Evolutionary conservation across 2,797 vertebrate genomes (phyloP), one percentile per base, ranked within the genome.

Genomic region (Epinephelus awoara): DNA sequence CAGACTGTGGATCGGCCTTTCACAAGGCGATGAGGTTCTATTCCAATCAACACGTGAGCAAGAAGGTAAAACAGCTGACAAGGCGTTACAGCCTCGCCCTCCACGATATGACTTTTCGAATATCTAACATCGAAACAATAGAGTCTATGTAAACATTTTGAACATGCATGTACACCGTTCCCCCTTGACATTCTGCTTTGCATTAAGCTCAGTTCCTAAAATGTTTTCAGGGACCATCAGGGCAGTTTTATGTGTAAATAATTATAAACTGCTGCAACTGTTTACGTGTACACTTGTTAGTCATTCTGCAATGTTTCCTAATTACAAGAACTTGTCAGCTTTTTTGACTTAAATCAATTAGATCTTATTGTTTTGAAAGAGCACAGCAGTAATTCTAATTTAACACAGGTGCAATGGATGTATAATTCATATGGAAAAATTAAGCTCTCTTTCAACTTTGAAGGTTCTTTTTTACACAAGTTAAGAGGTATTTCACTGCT

Each of bases 91-190:
- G 27, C 14, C 67, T 44, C 75, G 18, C 19, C 72, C 72, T 6
- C 89, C 83, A 57, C 82, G 82, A 68, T 81, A 92, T 49, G 81
- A 64, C 50, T 89, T 51, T 81, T 87, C 6, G 34, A 46, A 19
- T n/a, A 27, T 34, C 11, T 66, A 72, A 72, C 19, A n/a, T 5
- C 2, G 14, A 10, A 21, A 47, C 49, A 29, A 50, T 44, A 25
- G 18, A 8, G 7, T 8, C 34, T 8, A 34, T 34, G 34, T 34
- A 8, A 42, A 42, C 9, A 9, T 12, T 42, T 42, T 42, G 9
- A 42, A 42, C 34, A 34, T 8, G 8, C 34, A 34, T 34, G 34
- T 8, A 42, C 40, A 42, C 40, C 9, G 11, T 42, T 42, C 34
- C 34, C 34, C 34, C 2, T 34, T 34, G 34, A 34, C 34, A 34